A percentile compares a stretch with the other conserved stretches of the same genome.
Conservation (phyloP, 2,888 invertebrate genomes). For the Lobophora halterata region DNA sequence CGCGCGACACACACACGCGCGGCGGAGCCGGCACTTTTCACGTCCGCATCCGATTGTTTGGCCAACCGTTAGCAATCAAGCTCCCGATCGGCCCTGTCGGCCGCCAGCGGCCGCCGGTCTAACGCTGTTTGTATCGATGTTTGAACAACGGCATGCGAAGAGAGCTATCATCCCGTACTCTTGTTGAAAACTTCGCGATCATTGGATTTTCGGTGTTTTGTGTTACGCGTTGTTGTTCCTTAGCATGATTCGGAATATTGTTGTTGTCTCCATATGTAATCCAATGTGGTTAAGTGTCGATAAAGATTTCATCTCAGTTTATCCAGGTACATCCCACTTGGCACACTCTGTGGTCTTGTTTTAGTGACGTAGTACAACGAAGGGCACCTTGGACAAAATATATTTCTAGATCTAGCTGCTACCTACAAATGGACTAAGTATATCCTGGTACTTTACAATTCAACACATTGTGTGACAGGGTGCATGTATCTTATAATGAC, state of each 20-base stretch:
- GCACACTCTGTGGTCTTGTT: constrained; percentile 75
- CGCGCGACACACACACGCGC: constrained; percentile 71
- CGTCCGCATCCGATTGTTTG: constrained; percentile 51
- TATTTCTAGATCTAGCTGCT: constrained; percentile 41
- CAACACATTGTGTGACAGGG: constrained; percentile 77
- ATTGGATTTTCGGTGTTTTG: constrained; percentile 67
- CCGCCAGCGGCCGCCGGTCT: constrained; percentile 8
- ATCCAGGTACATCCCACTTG: constrained; percentile 75
- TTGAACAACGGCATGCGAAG: constrained; percentile 42
- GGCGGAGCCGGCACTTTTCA: constrained; percentile 75
- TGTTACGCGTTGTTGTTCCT: constrained; percentile 72
- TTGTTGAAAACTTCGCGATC: constrained; percentile 57
- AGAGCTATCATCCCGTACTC: constrained; percentile 59
- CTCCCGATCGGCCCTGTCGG: constrained; percentile 11
- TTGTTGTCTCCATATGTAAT: constrained; percentile 67
- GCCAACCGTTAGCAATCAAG: constrained; percentile 32
- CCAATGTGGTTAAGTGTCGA: constrained; percentile 58
- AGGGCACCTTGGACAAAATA: constrained; percentile 40
- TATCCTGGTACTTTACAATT: constrained; percentile 15
- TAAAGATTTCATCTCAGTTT: constrained; percentile 53
- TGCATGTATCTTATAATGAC: constrained; percentile 70
- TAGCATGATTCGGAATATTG: constrained; percentile 73
- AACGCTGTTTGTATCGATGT: constrained; percentile 21
- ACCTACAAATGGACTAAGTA: constrained; percentile 23
- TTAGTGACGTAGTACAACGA: constrained; percentile 42